Conservation (phyloP, 2,797 vertebrate species). For the Fratercula arctica region DNA sequence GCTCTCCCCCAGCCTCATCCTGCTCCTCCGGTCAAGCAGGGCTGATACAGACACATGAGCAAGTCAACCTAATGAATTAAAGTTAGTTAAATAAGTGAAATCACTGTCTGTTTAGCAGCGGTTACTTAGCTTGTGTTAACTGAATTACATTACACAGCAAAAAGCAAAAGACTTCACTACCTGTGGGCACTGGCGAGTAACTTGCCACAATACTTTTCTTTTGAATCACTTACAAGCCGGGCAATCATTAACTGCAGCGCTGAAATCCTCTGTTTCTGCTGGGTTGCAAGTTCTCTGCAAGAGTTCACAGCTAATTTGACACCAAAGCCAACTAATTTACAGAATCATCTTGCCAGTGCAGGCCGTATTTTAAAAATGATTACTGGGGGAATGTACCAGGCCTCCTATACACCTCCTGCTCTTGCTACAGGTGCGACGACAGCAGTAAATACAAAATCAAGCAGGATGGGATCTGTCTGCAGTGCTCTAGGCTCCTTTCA, state of each 20-base stretch:
- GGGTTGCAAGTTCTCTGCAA: background rate
- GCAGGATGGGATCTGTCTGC: fast-evolving
- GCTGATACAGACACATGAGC: fast-evolving
- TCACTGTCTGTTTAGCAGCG: background rate
- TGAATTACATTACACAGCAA: background rate
- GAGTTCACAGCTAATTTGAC: background rate
- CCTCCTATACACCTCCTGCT: fast-evolving
- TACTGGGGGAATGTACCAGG: fast-evolving
- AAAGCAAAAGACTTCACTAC: fast-evolving
- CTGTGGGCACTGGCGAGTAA: background rate
- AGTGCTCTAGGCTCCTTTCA: fast-evolving
- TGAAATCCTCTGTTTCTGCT: background rate
- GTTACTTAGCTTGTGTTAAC: background rate
- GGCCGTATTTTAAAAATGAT: fast-evolving
- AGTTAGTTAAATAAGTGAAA: background rate
- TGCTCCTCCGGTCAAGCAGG: background rate
- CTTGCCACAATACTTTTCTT: background rate
- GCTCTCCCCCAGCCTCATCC: background rate
- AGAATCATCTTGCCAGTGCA: fast-evolving
- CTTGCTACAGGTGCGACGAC: fast-evolving
- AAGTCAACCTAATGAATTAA: background rate
- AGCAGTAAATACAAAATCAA: fast-evolving
- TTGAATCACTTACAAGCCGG: background rate
- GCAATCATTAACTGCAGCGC: background rate
- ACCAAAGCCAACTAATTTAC: fast-evolving